These are phyloP conservation scores for Papilio dardanus DNA, from an alignment of 1,140 invertebrate genomes.

Conservation along the genomic window DNA sequence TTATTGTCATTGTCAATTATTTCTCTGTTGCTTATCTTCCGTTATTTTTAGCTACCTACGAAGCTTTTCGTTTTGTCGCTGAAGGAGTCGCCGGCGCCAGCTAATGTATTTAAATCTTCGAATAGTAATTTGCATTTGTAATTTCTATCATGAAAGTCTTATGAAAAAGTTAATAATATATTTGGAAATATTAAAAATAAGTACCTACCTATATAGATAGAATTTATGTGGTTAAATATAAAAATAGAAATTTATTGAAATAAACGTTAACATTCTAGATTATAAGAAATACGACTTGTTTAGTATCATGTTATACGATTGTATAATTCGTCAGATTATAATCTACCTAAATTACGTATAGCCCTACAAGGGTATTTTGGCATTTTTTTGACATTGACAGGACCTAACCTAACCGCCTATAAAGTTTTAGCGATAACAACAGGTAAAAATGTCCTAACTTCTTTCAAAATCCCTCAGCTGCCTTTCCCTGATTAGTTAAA, in stretches of 20 bases:
- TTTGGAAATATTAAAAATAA: constrained; percentile 62
- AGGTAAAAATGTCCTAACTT: too few relatives aligned
- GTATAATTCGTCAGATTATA: background rate
- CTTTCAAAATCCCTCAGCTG: too few relatives aligned
- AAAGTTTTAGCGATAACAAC: too few relatives aligned
- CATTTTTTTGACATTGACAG: too few relatives aligned
- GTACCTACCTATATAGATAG: constrained; percentile 76
- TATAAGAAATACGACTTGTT: constrained; percentile 54
- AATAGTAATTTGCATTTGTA: constrained; percentile 33
- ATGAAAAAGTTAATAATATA: constrained; percentile 59
- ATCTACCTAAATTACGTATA: constrained; percentile 59
- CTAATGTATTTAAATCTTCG: constrained; percentile 30
- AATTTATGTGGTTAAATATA: constrained; percentile 73
- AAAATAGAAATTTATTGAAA: constrained; percentile 64
- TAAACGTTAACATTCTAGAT: constrained; percentile 63
- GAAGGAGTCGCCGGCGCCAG: too few relatives aligned
- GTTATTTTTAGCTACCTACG: too few relatives aligned
- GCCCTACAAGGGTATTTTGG: too few relatives aligned
- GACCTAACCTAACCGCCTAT: background rate
- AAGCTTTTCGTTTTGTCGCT: too few relatives aligned
- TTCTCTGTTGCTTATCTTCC: too few relatives aligned
- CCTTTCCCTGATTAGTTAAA: too few relatives aligned
- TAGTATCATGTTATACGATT: constrained; percentile 33
- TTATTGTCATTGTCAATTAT: too few relatives aligned
- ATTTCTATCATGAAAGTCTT: constrained; percentile 62